Base-by-base conservation (phyloP, 2,888 invertebrate species). In the Chydorus sphaericus region DNA sequence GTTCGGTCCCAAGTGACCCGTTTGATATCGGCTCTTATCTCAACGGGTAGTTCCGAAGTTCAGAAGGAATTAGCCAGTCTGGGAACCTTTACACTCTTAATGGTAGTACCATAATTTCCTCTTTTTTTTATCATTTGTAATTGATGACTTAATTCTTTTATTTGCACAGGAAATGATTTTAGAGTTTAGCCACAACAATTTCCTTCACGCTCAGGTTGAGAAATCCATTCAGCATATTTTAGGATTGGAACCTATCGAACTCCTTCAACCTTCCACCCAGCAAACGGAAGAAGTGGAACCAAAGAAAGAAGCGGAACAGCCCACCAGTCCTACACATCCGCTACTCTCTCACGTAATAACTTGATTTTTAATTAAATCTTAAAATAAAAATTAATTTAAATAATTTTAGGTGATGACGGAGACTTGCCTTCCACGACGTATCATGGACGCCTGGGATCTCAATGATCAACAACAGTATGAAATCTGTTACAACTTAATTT, bases 121-220 rank as follows among this genome's bases (percentile, higher is more conserved):
- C n/a, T n/a, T 28, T 20, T 2, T 39, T 53, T 53, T 1, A n/a
- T 16, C 18, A 30, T 51, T 14, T 48, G 26, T 26, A 57, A 14
- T 18, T 6, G 7, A n/a, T 39, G 39, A 39, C n/a, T 39, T n/a
- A 33, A 18, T 31, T 58, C n/a, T 29, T 23, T 57, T 14, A 16
- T 14, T 14, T 58, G 38, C 85, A 65, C 73, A 92, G 78, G 85
- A 90, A 70, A 77, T 94, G 71, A 86, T 91, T 77, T 89, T 92
- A 74, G 77, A 79, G 70, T 89, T 85, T 74, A 79, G 82, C 61
- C 84, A 90, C 85, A 94, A 96, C 76, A 94, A 92, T 76, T 93
- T 96, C 75, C 77, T 96, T 68, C 94, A 96, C 73, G 84, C 84
- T 62, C 87, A 90, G 74, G 85, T 90, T 62, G 82, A 83, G 70